phyloP scores from a whole-genome alignment of 2,888 invertebrate species.

The Habrosyne pyritoides region DNA sequence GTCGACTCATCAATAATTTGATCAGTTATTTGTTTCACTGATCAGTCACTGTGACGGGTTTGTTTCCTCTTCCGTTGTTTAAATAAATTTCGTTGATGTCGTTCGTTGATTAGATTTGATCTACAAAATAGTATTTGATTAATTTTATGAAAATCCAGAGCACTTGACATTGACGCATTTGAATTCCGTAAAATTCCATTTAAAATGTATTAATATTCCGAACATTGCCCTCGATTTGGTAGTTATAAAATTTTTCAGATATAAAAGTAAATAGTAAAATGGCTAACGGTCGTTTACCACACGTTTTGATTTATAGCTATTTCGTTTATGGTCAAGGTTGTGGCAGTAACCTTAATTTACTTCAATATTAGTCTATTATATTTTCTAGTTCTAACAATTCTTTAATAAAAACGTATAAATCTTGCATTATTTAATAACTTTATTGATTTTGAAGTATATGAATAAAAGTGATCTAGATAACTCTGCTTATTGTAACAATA shows the following conservation, averaged over 20 bases:
- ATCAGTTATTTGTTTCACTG: constrained; percentile 19
- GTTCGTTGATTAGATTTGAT: constrained; percentile 12
- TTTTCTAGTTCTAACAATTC: neutral
- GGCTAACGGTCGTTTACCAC: neutral
- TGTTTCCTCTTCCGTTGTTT: constrained; percentile 38
- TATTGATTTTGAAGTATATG: constrained; percentile 20
- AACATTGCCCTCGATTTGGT: neutral
- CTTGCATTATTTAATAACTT: constrained; percentile 1
- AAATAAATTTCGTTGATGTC: constrained; percentile 27
- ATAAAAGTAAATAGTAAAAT: neutral
- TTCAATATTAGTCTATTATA: neutral
- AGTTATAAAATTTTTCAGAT: neutral
- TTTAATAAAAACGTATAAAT: neutral
- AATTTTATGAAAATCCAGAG: neutral
- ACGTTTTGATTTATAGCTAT: constrained; percentile 1
- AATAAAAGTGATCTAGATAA: constrained; percentile 15
- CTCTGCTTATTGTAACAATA: constrained; percentile 19
- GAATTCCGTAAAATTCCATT: neutral
- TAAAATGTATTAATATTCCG: neutral
- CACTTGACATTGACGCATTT: neutral
- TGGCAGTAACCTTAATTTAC: neutral
- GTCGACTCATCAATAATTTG: constrained; percentile 22
- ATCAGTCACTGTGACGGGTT: constrained; percentile 31
- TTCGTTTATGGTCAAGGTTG: constrained; percentile 6
- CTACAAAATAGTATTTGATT: neutral